These are phyloP conservation scores for Argynnis bischoffii DNA, from an alignment of 2,888 invertebrate genomes.

Conservation along the genomic window DNA sequence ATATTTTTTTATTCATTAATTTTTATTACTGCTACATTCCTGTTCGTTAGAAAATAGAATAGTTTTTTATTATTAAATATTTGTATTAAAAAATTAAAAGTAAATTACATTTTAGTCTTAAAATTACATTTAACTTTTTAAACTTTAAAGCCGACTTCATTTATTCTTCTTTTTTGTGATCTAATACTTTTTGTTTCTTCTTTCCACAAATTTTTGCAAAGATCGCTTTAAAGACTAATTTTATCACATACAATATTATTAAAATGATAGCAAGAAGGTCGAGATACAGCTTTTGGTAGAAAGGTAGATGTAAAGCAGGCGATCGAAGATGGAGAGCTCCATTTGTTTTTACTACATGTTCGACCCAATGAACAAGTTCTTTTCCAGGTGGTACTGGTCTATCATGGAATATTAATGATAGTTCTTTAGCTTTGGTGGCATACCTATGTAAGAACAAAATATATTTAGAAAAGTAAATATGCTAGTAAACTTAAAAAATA, in stretches of 20 bases:
- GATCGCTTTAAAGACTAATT: not conserved
- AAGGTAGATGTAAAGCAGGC: slow-evolving; percentile 11
- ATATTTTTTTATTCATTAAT: too few species aligned
- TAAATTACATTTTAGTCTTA: too few species aligned
- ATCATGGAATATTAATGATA: slow-evolving; percentile 46
- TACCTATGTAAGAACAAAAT: slow-evolving; percentile 43
- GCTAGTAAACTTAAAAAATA: too few species aligned
- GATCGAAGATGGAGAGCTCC: slow-evolving; percentile 47
- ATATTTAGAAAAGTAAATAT: too few species aligned
- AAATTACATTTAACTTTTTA: too few species aligned
- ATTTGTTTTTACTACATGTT: slow-evolving; percentile 42
- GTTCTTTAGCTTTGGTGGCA: slow-evolving; percentile 37
- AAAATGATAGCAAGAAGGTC: slow-evolving; percentile 30
- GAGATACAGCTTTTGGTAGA: slow-evolving; percentile 39
- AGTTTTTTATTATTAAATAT: too few species aligned
- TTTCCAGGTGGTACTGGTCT: slow-evolving; percentile 41
- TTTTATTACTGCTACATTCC: too few species aligned
- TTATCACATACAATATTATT: not conserved
- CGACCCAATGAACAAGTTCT: slow-evolving; percentile 63
- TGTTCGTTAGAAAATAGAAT: too few species aligned
- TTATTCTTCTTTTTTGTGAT: slow-evolving; percentile 20
- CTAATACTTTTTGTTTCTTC: not conserved
- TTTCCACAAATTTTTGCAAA: slow-evolving; percentile 5
- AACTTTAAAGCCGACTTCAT: not conserved
- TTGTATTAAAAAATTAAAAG: too few species aligned